Evolutionary conservation across 2,113 vertebrate species (phyloP), one percentile per base, ranked within the genome.

Genomic region (Megaceryle maxima): DNA sequence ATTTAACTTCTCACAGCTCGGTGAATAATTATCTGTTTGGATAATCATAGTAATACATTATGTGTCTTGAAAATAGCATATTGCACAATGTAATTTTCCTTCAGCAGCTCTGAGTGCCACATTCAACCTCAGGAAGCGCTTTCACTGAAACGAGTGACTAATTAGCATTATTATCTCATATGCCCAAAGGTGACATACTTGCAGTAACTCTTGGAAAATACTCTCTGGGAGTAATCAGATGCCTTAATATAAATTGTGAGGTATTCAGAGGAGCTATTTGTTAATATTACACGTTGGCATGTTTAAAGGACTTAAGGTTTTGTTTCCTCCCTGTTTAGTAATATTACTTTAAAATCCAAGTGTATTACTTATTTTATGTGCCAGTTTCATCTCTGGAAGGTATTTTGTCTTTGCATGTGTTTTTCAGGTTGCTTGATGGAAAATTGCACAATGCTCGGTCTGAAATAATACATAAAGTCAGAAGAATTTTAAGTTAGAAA

Each of bases 1-100:
- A 92, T 99, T 99, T 97, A 99, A 99, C 98, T 99, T 99, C 51
- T 99, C 98, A 1, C 99, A 99, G 97, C 99, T 99, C 6, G 99
- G 99, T 99, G 98, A 94, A 97, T 96, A 80, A 50, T 91, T 83
- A 33, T 64, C 74, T 82, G 37, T 64, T 70, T 50, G 67, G 64
- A 35, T 51, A 80, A 80, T 83, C 55, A 4, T 18, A 39, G 66
- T 69, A 53, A 4, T 18, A 6, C 41, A 3, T 68, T 24, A 9
- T 55, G 2, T 92, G 64, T 82, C 83, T 79, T 62, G 68, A n/a
- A 70, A 94, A 5, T 15, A 43, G 31, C 6, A 0, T 51, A 26
- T 87, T 86, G 4, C 44, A 60, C 69, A 57, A 50, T 7, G 4
- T 11, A 1, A 29, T 57, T 75, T 56, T 26, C 80, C 84, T 33